Base-by-base conservation (phyloP, 2,113 vertebrate genomes). In the mouse (Mus musculus) region DNA sequence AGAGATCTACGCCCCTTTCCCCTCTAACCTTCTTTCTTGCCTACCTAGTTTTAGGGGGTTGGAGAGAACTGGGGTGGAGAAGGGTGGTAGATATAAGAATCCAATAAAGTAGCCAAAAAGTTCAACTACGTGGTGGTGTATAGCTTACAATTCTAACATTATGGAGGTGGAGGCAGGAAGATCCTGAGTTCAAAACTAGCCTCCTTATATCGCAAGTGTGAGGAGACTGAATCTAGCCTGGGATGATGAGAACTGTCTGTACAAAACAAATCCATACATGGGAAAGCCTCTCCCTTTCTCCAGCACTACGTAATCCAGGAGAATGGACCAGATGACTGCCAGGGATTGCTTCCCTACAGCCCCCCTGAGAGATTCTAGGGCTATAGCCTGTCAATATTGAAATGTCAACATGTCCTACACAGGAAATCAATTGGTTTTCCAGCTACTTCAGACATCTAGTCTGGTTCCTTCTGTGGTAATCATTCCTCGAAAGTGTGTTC, bases 371-470 rank as follows among this genome's bases (percentile, higher is more conserved):
- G 95, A 80, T 61, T 67, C 82, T 73, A 95, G 89, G 59, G 88
- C 84, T 88, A 91, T 13, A 67, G 78, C 14, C 56, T 71, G n/a
- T 94, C 91, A 76, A 17, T 93, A 84, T 16, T 96, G 94, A 92
- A 65, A 89, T 52, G 61, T 77, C 89, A 96, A 46, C 46, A 0
- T 61, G 42, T 65, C 59, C 67, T 67, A 46, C 81, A 90, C 54
- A 85, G 77, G 67, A 92, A 97, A 97, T 95, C 84, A 88, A 78
- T 88, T 86, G 36, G 19, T 81, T 92, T 85, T 89, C 73, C 61
- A 56, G 54, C 54, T 91, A 91, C 92, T 95, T 54, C 36, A 36
- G 87, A 96, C 93, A 90, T 89, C 33, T 95, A 89, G 80, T 30
- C 14, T 46, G 19, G 52, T 87, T 89, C 84, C 77, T 97, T 89